Base-by-base conservation (phyloP, 2,888 invertebrate species). In the Trissolcus japonicus region DNA sequence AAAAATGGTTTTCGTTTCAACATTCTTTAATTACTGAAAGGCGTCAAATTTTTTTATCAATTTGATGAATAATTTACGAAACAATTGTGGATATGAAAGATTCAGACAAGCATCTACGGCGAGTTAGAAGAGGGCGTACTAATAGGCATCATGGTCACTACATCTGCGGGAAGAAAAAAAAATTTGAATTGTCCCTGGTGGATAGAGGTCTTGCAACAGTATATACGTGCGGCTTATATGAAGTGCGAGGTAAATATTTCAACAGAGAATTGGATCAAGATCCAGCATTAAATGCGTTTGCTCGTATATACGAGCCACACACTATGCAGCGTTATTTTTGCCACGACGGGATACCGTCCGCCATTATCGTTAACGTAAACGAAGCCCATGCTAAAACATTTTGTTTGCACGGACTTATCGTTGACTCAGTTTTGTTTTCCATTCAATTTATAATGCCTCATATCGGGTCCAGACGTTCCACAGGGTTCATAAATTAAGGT, bases 251-350 rank as follows among this genome's bases (percentile, higher is more conserved):
- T 73, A 66, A 73, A 73, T 73, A 73, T 73, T 73, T 73, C 65
- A 73, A 41, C 6, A 59, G 60, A 48, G 65, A 73, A 73, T 73
- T 73, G 66, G 66, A 66, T 73, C 73, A 73, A 73, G 66, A 73
- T 73, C 56, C 61, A 50, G 54, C 56, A 50, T 46, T 73, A 73
- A 73, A 73, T 66, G 73, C 56, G 46, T 73, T 73, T 73, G 19
- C 66, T 66, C 56, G 67, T 68, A 35, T 11, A 35, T 35, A 63
- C 41, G 57, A 67, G 46, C 46, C 54, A 43, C 55, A 40, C 60
- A 53, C 55, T 53, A 57, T 61, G 50, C 19, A 73, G 66, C 54
- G 67, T 62, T 68, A 62, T 67, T 74, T 62, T 68, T 51, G 59
- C 66, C 73, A 66, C 65, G 59, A 73, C 65, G 60, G 60, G 73